Conservation (phyloP, 2,888 invertebrate species). For the Drosophila sordidula region DNA sequence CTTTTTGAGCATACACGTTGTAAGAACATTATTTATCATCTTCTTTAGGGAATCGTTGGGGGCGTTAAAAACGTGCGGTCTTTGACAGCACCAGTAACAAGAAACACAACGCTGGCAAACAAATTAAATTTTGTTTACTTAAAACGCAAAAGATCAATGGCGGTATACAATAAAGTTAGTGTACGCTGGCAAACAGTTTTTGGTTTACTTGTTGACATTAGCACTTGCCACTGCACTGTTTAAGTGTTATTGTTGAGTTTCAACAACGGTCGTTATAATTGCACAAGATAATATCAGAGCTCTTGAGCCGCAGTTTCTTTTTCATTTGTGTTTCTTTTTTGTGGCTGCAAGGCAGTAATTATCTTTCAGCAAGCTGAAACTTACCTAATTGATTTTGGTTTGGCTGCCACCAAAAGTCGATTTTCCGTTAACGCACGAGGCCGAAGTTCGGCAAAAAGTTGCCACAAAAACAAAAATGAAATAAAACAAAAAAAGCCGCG, state of each 20-base stretch:
- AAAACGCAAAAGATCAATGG: conserved; percentile 35
- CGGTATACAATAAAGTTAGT: conserved; percentile 19
- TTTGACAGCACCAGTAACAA: background rate
- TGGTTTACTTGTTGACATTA: conserved; percentile 46
- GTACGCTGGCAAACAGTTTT: conserved; percentile 14
- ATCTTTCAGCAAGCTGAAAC: conserved; percentile 35
- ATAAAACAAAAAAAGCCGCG: conserved; percentile 21
- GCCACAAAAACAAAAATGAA: background rate
- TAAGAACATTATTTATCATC: conserved; percentile 50
- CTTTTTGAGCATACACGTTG: conserved; percentile 23
- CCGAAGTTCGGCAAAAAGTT: conserved; percentile 19
- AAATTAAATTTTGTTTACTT: conserved; percentile 26
- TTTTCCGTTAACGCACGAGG: conserved; percentile 37
- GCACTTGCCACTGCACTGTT: conserved; percentile 54
- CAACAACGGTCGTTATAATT: conserved; percentile 52
- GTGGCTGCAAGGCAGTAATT: conserved; percentile 37
- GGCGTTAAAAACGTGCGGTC: conserved; percentile 5
- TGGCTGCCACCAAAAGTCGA: conserved; percentile 18
- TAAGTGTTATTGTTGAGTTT: conserved; percentile 40
- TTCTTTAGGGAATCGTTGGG: conserved; percentile 29
- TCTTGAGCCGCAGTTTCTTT: conserved; percentile 22
- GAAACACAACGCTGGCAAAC: background rate
- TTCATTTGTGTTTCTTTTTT: conserved; percentile 25
- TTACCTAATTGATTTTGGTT: conserved; percentile 57
- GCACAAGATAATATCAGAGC: conserved; percentile 60